Evolutionary conservation across 2,888 invertebrate genomes (phyloP).

Genomic region (Busseola fusca): DNA sequence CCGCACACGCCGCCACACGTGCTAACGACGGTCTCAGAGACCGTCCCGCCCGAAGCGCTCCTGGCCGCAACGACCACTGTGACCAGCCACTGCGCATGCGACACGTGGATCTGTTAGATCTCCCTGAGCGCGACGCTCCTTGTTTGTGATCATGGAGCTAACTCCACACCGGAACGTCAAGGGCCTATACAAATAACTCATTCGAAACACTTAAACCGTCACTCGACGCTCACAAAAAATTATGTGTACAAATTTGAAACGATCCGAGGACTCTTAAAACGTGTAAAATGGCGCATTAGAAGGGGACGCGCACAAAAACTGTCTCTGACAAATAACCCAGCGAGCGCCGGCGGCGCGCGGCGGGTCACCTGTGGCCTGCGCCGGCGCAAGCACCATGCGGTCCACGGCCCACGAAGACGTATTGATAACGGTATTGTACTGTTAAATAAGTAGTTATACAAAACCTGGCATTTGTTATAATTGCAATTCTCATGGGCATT

Average conservation of each 20-base stretch:
- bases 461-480: neutral
- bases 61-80: slow-evolving; percentile 18
- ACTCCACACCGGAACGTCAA: slow-evolving; percentile 71
- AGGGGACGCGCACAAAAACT: slow-evolving; percentile 59
- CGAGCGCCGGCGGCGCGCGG: slow-evolving; percentile 47
- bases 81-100: neutral
- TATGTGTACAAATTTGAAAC: slow-evolving; percentile 80
- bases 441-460: neutral
- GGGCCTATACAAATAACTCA: slow-evolving; percentile 85
- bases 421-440: neutral
- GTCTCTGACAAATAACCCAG: slow-evolving; percentile 43
- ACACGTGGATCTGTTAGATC: neutral
- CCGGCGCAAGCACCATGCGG: slow-evolving; percentile 4
- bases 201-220: slow-evolving; percentile 83
- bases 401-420: neutral
- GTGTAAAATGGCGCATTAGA: slow-evolving; percentile 81
- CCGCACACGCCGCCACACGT: slow-evolving; percentile 16
- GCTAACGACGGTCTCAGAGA: neutral
- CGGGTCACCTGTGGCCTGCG: slow-evolving; percentile 40
- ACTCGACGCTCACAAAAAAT: slow-evolving; percentile 80
- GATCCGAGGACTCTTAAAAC: slow-evolving; percentile 77
- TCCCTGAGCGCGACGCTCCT: slow-evolving; percentile 32
- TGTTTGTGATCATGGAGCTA: slow-evolving; percentile 70
- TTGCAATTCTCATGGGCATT: too few species aligned
- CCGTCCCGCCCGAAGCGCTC: neutral